These are phyloP conservation scores for Synergus itoensis DNA, from an alignment of 2,888 invertebrate genomes.

Conservation along the genomic window DNA sequence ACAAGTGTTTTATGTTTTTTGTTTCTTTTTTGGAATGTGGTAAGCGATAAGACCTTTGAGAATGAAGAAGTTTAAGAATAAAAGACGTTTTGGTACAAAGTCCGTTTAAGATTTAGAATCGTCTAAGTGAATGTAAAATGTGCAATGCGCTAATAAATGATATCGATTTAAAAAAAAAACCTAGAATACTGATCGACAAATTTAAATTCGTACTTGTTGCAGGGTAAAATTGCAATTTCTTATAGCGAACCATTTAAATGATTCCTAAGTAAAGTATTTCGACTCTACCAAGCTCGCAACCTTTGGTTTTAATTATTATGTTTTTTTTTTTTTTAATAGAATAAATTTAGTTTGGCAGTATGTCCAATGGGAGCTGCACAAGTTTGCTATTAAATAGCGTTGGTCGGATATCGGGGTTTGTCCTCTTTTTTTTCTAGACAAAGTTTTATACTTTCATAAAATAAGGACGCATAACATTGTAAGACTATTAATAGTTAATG, in stretches of 20 bases:
- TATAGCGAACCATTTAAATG: conserved; percentile 14
- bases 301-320: conserved; percentile 43
- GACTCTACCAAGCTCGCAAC: conserved; percentile 35
- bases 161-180: conserved; percentile 74
- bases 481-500: conserved; percentile 67
- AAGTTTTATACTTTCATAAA: conserved; percentile 69
- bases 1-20: conserved; percentile 21
- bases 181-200: conserved; percentile 66
- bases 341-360: conserved; percentile 72
- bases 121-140: conserved; percentile 76
- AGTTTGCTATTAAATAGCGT: conserved; percentile 70
- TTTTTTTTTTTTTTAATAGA: conserved; percentile 58
- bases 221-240: conserved; percentile 16
- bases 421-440: conserved; percentile 56
- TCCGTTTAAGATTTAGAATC: conserved; percentile 51
- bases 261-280: conserved; percentile 8
- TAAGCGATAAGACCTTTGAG: conserved; percentile 23
- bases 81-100: conserved; percentile 22
- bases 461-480: conserved; percentile 71
- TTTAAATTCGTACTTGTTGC: conserved; percentile 32
- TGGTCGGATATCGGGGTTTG: conserved; percentile 69
- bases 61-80: conserved; percentile 28
- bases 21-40: conserved; percentile 33
- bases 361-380: conserved; percentile 73
- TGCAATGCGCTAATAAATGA: conserved; percentile 52